A percentile compares a stretch with the other conserved stretches of the same genome.
phyloP scores from a whole-genome alignment of 2,888 invertebrate genomes.

The Hemistola chrysoprasaria region DNA sequence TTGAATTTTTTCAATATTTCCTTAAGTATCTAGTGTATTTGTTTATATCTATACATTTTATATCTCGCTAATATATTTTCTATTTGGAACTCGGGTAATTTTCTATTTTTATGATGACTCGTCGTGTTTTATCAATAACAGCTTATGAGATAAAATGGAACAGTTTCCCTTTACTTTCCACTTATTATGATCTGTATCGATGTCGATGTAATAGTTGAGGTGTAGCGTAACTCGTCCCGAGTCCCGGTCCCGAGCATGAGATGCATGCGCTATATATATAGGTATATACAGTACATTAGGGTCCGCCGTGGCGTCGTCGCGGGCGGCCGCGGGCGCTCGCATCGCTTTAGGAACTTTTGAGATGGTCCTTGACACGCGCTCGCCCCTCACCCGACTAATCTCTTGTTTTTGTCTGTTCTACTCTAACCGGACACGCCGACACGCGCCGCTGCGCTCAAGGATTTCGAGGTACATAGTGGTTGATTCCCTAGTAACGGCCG shows the following conservation, averaged over 20 bases:
- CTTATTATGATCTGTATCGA: constrained; percentile 64
- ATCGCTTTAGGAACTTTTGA: constrained; percentile 91
- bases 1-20: constrained; percentile 41
- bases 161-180: constrained; percentile 60
- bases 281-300: constrained; percentile 28
- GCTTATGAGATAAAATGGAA: constrained; percentile 50
- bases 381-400: constrained; percentile 83
- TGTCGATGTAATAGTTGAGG: constrained; percentile 77
- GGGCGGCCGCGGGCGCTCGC: constrained; percentile 29
- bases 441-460: constrained; percentile 87
- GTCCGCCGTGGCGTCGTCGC: constrained; percentile 28
- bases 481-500: constrained; percentile 78
- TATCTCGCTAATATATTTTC: constrained; percentile 35
- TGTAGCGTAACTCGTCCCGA: no score
- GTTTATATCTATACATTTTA: constrained; percentile 21
- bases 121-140: constrained; percentile 50
- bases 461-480: constrained; percentile 91
- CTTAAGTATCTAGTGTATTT: constrained; percentile 40
- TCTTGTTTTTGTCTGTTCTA: constrained; percentile 86
- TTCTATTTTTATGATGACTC: constrained; percentile 50
- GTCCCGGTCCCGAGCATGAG: constrained; percentile 38
- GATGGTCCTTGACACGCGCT: constrained; percentile 91
- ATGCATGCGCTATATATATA: constrained; percentile 40
- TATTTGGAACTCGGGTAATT: constrained; percentile 50
- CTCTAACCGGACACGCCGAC: constrained; percentile 87